Evolutionary conservation across 1,140 invertebrate genomes (phyloP).

Genomic region (Heterodera schachtii): DNA sequence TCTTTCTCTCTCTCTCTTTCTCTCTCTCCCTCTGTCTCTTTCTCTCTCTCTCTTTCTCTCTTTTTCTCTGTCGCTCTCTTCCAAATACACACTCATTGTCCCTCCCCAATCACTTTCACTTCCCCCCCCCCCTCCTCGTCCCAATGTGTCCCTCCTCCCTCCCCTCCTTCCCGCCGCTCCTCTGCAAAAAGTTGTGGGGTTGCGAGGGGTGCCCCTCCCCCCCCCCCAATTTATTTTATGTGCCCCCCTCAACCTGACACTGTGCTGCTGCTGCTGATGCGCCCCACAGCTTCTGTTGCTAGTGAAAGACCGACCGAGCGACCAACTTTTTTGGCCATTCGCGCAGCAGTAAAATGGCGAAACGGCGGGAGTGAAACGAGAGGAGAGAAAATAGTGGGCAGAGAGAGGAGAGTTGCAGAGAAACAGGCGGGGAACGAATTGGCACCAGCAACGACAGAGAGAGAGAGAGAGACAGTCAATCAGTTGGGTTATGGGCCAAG

Average conservation of each 20-base stretch:
- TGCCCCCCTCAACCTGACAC: background rate
- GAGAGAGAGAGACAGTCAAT: no score
- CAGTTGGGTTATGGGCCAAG: background rate
- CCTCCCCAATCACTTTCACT: background rate
- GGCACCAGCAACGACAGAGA: background rate
- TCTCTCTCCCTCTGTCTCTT: no score
- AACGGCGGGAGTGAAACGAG: background rate
- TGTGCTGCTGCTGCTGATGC: background rate
- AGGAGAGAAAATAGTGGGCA: background rate
- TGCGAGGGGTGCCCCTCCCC: background rate
- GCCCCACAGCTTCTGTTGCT: background rate
- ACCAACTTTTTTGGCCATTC: background rate
- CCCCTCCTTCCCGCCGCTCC: no score
- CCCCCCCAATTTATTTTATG: background rate
- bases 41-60: background rate
- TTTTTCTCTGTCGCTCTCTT: background rate
- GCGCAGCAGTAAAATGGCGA: background rate
- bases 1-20: background rate
- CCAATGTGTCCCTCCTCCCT: background rate
- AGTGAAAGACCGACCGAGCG: background rate
- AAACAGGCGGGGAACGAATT: background rate
- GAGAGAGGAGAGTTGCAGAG: background rate
- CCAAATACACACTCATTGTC: background rate
- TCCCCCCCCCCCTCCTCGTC: background rate
- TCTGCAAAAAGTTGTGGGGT: slow-evolving; percentile 2